Evolutionary conservation across 2,113 vertebrate genomes (phyloP), one percentile per base, ranked within the genome.

Genomic region (Silurus asotus): DNA sequence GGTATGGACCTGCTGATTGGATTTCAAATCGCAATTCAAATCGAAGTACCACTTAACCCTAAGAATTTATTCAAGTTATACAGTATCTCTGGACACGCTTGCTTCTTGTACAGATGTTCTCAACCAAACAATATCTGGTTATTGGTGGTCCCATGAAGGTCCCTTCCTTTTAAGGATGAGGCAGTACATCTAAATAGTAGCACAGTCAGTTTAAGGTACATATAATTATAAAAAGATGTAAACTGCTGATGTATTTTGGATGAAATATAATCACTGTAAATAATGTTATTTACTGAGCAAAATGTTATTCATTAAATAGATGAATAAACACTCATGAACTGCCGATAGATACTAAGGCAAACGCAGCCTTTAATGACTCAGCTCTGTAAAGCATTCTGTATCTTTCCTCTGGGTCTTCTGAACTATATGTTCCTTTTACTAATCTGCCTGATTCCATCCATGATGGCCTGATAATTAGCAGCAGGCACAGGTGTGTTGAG

Each of bases 401-500:
- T 78, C 84, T 67, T 19, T 67, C 84, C 62, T 8, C 51, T 56
- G 62, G 51, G 75, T 55, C 25, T 53, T 8, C 15, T 85, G n/a
- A 53, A 55, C 45, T 65, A 72, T 77, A 48, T 65, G n/a, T 78
- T 78, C 23, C 48, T 11, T 55, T 19, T 67, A 67, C 51, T 55
- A 78, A 67, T 53, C 49, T 15, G 48, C 51, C 61, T 58, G 51
- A 56, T 85, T 69, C 59, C 5, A 59, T 20, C 59, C 37, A 20
- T 48, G 61, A 55, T 49, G 74, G 55, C 6, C 59, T 53, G 61
- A 81, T 72, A 81, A 69, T 81, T 53, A 86, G 69, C 67, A 37
- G 14, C 56, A 56, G 37, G 48, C 55, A 23, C 75, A 85, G 84
- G 75, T 65, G 84, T 79, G 75, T 79, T 65, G 64, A 65, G 37